Percentiles rank a stretch among this genome's conserved stretches.
These are phyloP conservation scores for Cataglyphis rosenhaueri DNA, from an alignment of 2,888 invertebrate species.

Conservation along the genomic window DNA sequence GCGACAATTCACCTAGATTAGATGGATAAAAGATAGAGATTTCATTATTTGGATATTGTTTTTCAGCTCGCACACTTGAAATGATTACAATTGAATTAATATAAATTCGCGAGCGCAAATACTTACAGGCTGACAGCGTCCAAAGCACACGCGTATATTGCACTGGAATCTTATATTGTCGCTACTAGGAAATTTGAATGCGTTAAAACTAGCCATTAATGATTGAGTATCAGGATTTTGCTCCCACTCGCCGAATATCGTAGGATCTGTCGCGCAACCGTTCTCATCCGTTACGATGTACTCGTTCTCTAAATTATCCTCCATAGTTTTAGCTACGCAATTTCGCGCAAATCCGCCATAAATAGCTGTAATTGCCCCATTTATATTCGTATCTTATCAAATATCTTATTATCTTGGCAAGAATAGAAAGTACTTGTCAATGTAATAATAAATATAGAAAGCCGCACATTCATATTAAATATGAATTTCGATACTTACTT, in stretches of 20 bases:
- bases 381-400: constrained; percentile 10
- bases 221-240: constrained; percentile 94
- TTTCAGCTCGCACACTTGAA: background rate
- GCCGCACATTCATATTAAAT: background rate
- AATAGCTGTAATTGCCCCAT: constrained; percentile 87
- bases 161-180: constrained; percentile 98
- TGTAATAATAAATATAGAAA: background rate
- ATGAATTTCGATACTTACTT: constrained; percentile 82
- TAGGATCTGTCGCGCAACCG: constrained; percentile 96
- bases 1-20: constrained; percentile 93
- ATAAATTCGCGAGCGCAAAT: background rate
- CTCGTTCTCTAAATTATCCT: constrained; percentile 94
- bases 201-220: constrained; percentile 95
- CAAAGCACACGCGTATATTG: constrained; percentile 97
- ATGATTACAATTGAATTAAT: background rate
- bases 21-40: constrained; percentile 15
- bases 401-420: too few species aligned
- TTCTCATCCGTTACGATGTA: constrained; percentile 97
- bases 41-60: background rate
- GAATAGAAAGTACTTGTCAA: background rate
- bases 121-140: constrained; percentile 96
- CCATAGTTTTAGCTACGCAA: constrained; percentile 97
- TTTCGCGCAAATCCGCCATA: constrained; percentile 97
- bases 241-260: constrained; percentile 97
- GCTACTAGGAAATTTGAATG: constrained; percentile 97